Evolutionary conservation across 2,888 invertebrate species (phyloP), one percentile per base, ranked within the genome.

Genomic region (Tholera decimalis): DNA sequence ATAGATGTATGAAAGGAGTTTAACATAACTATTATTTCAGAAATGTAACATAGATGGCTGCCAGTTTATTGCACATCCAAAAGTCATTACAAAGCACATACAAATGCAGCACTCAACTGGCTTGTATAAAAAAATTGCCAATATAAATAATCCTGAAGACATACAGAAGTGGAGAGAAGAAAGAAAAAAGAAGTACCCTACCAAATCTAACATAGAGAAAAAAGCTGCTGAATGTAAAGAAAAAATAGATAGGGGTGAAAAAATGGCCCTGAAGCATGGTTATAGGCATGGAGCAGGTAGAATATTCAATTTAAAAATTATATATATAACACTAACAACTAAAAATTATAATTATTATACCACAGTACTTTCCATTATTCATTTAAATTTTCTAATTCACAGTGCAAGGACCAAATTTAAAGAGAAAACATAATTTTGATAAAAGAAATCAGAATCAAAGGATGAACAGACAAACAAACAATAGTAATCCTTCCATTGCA

Each of bases 31-130:
- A 24, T 57, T 51, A 68, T 93, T 94, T 60, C 89, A 96, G 90
- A 96, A 96, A 89, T 99, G 99, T 87, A 97, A 97, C 55, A 96
- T 97, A 56, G 98, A 98, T 82, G 98, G 97, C 15, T 99, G 99
- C 87, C 96, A 95, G 37, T 98, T 98, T 92, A 94, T 97, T 64
- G 98, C 98, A 4, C 97, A 98, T 88, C 96, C 97, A 4, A 97
- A 97, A 88, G 96, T 98, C 2, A 96, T 99, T 15, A 97, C 97
- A 68, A 97, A 97, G 79, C 99, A 99, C 87, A 96, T 98, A 77
- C 96, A 96, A 88, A 97, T 97, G 96, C 98, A 98, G 92, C 99
- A 99, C 91, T 96, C 96, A 7, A 97, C 97, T n/a, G 98, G 98
- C 0, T 91, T 98, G 20, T 99, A 97, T 84, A 96, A 97, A 57